Evolutionary conservation across 1,140 invertebrate species (phyloP), one percentile per base, ranked within the genome.

Genomic region (Himalopsyche phryganea): DNA sequence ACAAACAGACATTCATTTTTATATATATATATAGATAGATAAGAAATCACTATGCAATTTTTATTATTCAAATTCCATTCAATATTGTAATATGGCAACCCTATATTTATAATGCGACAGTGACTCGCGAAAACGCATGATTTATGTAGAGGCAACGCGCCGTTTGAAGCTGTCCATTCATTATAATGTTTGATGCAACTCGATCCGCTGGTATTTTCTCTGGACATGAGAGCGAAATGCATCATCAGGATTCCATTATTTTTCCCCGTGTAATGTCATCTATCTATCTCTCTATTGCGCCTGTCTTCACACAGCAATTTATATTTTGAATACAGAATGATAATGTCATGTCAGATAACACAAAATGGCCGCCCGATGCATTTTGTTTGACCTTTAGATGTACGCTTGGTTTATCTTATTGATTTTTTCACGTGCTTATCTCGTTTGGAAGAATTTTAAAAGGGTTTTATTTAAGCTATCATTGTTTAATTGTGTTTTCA

Each of bases 111-210:
- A 28, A 28, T 28, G 23, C 23, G 36, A 19, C 23, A 49, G 45
- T 58, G 57, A 51, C 49, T 51, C 20, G 41, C 41, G 20, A 36
- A 50, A 58, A 50, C 13, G 6, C 18, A 47, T 52, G 57, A 58
- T 58, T 58, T 58, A 58, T 58, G 49, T 38, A 20, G 7, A 13
- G 46, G 57, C 42, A 14, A 18, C 20, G 48, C 19, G 11, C 20
- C 42, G 49, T 13, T 20, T 45, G 49, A 58, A 23, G 28, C 18
- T 46, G 11, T 41, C 57, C 48, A 58, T 51, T 51, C 36, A 40
- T 58, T 58, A 52, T 20, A 40, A 40, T 40, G 11, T 11, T 13
- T 40, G 38, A 13, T 40, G 11, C 15, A 13, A n/a, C 38, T 40
- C n/a, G 38, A 40, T 15, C 38, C n/a, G 15, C 38, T 4, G 11